phyloP scores from a whole-genome alignment of 2,888 invertebrate species.

The Tetrapedia diversipes region DNA sequence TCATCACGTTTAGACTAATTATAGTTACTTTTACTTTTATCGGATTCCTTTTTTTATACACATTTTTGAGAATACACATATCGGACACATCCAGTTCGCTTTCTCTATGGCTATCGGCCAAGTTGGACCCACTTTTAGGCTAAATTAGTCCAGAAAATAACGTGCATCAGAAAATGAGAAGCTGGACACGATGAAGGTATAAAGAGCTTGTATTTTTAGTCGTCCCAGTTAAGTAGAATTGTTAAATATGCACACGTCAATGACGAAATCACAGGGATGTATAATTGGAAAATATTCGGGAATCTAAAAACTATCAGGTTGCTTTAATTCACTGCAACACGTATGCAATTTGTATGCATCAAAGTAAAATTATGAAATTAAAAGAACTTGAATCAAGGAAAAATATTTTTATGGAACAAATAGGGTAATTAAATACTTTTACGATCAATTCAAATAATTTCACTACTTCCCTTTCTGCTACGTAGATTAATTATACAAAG shows the following conservation, averaged over 20 bases:
- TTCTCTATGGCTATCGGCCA: slow-evolving; percentile 40
- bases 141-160: slow-evolving; percentile 18
- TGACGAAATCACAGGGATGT: slow-evolving; percentile 45
- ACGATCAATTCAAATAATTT: no score
- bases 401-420: no score
- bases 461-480: no score
- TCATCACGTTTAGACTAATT: no score
- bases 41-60: not conserved
- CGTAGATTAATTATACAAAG: no score
- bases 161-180: slow-evolving; percentile 41
- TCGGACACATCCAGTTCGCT: not conserved
- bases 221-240: slow-evolving; percentile 49
- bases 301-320: not conserved
- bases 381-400: no score
- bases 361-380: not conserved
- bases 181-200: slow-evolving; percentile 14
- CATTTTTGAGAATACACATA: not conserved
- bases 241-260: slow-evolving; percentile 54
- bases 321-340: no score
- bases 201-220: slow-evolving; percentile 52
- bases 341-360: not conserved
- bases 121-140: slow-evolving; percentile 24
- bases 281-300: slow-evolving; percentile 48
- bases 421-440: no score
- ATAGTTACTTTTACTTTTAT: no score